Base-by-base conservation (phyloP, 1,140 invertebrate species). In the Drosophila erecta region DNA sequence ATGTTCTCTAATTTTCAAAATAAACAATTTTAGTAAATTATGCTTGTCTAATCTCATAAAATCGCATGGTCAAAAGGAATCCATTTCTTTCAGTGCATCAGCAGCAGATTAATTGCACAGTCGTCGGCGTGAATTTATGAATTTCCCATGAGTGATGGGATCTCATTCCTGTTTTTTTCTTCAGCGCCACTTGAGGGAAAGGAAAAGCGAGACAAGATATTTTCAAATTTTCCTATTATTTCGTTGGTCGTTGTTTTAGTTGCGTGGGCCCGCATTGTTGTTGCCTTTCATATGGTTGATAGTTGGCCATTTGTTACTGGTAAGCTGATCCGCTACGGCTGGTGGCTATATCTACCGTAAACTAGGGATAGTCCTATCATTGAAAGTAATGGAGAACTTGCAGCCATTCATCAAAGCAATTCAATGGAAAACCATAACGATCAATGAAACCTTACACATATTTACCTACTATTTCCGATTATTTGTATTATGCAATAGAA, bases 211-310 rank as follows among this genome's bases (percentile, higher is more conserved):
- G 46, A 50, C 38, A 64, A 67, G 30, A 67, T 43, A 33, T 56
- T 40, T 62, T 55, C 38, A 30, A 57, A 64, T 44, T 67, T 66
- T 47, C 41, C 24, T 17, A 20, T 46, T 61, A 72, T 51, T 38
- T 57, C 27, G 10, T n/a, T 24, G 33, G 30, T 50, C 30, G 27
- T 41, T 41, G n/a, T 15, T 10, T n/a, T 2, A 8, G 60, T 35
- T 58, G 81, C 81, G 81, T 85, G 76, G 81, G 81, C 81, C 73
- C 66, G 72, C 81, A 80, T 85, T 79, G 56, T 59, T 84, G 58
- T 66, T 83, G 58, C 43, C 22, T 38, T 58, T 51, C 37, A 53
- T 70, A 27, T 59, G 59, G 51, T 54, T 76, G 73, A 64, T 77
- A 56, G 59, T 44, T 64, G 64, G 59, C 65, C 74, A 76, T 69